Percentiles rank a stretch among this genome's conserved stretches.
Evolutionary conservation across 2,888 invertebrate species (phyloP).

Genomic region (Dascillus cervinus): DNA sequence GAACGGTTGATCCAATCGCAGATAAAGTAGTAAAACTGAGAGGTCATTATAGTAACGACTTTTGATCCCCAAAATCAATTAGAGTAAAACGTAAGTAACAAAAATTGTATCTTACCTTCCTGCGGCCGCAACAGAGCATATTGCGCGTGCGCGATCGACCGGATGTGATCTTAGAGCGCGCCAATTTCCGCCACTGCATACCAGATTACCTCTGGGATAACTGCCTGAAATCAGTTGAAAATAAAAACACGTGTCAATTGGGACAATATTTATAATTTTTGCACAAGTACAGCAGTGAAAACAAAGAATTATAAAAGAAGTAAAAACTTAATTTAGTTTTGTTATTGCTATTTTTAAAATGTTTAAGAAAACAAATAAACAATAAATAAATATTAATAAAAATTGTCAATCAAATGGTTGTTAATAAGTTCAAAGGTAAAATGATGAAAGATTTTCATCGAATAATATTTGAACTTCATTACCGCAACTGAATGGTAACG

Average conservation of each 20-base stretch:
- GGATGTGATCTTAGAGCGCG: constrained; percentile 54
- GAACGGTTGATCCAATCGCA: background rate
- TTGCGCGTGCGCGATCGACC: constrained; percentile 71
- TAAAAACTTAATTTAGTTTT: too few relatives aligned
- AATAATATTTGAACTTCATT: too few relatives aligned
- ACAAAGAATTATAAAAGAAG: constrained; percentile 1
- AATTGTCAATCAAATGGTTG: too few relatives aligned
- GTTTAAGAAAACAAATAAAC: too few relatives aligned
- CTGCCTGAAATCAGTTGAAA: constrained; percentile 46
- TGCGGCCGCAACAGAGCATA: constrained; percentile 94
- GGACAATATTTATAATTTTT: constrained; percentile 1
- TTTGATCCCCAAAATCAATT: too few relatives aligned
- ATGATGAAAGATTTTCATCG: too few relatives aligned
- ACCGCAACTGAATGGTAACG: too few relatives aligned
- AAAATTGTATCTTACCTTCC: constrained; percentile 73
- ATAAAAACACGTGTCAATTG: constrained; percentile 5
- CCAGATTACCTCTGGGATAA: constrained; percentile 58
- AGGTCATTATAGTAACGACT: too few relatives aligned
- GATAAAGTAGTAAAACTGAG: background rate
- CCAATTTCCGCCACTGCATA: constrained; percentile 81
- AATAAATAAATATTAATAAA: too few relatives aligned
- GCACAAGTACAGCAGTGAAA: constrained; percentile 1
- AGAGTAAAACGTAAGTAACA: too few relatives aligned
- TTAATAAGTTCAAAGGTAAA: too few relatives aligned
- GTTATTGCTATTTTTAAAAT: too few relatives aligned